Evolutionary conservation across 2,113 vertebrate species (phyloP).

Genomic region (Solea solea): DNA sequence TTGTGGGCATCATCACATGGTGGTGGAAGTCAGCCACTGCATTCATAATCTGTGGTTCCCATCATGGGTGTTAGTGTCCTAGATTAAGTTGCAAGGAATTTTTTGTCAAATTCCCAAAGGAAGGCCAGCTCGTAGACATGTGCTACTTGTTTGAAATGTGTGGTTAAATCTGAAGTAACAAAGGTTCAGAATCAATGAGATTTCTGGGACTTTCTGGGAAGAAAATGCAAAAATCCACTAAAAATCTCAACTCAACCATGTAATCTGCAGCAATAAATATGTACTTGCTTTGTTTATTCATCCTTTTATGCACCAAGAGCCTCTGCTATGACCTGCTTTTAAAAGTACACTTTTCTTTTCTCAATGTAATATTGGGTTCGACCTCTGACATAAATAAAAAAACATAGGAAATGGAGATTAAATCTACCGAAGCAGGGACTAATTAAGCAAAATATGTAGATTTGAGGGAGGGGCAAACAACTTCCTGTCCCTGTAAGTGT

Average conservation of each 20-base stretch:
- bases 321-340: not conserved
- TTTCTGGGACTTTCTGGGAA: not conserved
- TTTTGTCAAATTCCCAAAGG: too few species aligned
- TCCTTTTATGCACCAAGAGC: not conserved
- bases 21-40: slow-evolving; percentile 1
- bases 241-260: too few species aligned
- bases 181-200: too few species aligned
- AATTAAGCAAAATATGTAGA: not conserved
- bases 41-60: not conserved
- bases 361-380: slow-evolving; percentile 9
- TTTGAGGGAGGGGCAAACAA: slow-evolving; percentile 2
- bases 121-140: too few species aligned
- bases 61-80: too few species aligned
- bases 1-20: slow-evolving; percentile 1
- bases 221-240: not conserved
- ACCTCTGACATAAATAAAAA: slow-evolving; percentile 13
- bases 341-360: not conserved
- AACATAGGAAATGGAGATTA: slow-evolving; percentile 23
- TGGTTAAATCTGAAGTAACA: too few species aligned
- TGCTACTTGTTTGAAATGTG: too few species aligned
- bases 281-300: not conserved
- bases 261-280: not conserved
- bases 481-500: slow-evolving; percentile 15
- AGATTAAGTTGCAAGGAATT: too few species aligned
- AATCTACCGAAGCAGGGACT: slow-evolving; percentile 19